Evolutionary conservation across 2,888 invertebrate species (phyloP).

Genomic region (Willowsia nigromaculata): DNA sequence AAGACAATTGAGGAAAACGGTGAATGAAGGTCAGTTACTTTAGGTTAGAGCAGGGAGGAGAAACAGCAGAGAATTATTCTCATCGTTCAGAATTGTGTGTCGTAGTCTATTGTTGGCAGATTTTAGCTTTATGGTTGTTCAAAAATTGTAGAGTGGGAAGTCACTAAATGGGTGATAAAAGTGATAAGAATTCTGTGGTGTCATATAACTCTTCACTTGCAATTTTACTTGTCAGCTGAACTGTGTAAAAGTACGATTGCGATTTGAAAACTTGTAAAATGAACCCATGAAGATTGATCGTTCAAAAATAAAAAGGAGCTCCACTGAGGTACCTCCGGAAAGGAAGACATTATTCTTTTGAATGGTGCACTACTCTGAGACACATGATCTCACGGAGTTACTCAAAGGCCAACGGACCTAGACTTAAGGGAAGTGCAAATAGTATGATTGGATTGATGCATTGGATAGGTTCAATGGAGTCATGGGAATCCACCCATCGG

Average conservation of each 20-base stretch:
- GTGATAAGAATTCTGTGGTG: too few relatives aligned
- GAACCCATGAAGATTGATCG: conserved; percentile 88
- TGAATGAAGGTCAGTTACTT: too few relatives aligned
- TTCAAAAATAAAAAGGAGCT: conserved; percentile 89
- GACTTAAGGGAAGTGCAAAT: conserved; percentile 92
- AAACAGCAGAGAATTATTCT: too few relatives aligned
- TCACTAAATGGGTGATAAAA: too few relatives aligned
- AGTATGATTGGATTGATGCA: conserved; percentile 92
- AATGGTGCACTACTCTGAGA: conserved; percentile 83
- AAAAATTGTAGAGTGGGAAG: too few relatives aligned
- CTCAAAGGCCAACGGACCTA: conserved; percentile 88
- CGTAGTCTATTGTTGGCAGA: too few relatives aligned
- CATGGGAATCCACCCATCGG: not conserved
- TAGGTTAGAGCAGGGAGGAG: too few relatives aligned
- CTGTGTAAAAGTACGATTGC: not conserved
- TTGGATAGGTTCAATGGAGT: conserved; percentile 84
- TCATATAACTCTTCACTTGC: not conserved
- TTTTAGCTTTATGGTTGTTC: too few relatives aligned
- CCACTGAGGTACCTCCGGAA: conserved; percentile 90
- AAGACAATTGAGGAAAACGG: too few relatives aligned
- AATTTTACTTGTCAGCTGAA: not conserved
- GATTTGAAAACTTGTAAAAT: conserved; percentile 57
- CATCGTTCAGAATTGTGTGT: too few relatives aligned
- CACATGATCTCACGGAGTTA: conserved; percentile 84
- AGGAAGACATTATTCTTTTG: conserved; percentile 88